Evolutionary conservation across 2,888 invertebrate genomes (phyloP).

Genomic region (Pseudococcus viburni): DNA sequence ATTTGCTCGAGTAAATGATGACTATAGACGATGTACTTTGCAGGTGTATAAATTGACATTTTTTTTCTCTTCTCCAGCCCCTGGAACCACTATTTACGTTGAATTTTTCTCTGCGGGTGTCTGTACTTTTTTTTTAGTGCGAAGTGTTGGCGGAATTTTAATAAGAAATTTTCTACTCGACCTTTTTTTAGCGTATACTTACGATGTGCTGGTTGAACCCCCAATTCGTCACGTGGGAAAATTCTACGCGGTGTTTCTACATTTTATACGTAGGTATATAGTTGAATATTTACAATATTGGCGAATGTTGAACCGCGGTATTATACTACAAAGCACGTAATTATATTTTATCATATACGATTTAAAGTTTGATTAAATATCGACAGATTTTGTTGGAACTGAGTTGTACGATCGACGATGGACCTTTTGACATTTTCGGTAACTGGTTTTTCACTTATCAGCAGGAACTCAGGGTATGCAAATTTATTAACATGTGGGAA

Average conservation of each 20-base stretch:
- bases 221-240: too few species aligned
- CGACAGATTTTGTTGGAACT: too few species aligned
- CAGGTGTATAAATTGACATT: conserved; percentile 16
- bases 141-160: not conserved
- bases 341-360: too few species aligned
- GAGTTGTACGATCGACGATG: too few species aligned
- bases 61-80: not conserved
- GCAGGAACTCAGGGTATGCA: not conserved
- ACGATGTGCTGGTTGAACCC: too few species aligned
- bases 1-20: conserved; percentile 40
- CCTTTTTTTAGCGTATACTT: not conserved
- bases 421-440: too few species aligned
- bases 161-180: not conserved
- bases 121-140: not conserved
- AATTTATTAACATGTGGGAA: not conserved
- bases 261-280: too few species aligned
- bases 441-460: not conserved
- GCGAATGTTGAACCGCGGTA: too few species aligned
- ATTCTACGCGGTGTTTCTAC: too few species aligned
- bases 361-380: too few species aligned
- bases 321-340: too few species aligned
- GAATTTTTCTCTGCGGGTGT: not conserved
- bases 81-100: not conserved
- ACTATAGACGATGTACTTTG: not conserved
- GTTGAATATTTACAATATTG: too few species aligned